These are phyloP conservation scores for Charaxes varanes DNA, from an alignment of 1,140 invertebrate genomes.

Conservation along the genomic window DNA sequence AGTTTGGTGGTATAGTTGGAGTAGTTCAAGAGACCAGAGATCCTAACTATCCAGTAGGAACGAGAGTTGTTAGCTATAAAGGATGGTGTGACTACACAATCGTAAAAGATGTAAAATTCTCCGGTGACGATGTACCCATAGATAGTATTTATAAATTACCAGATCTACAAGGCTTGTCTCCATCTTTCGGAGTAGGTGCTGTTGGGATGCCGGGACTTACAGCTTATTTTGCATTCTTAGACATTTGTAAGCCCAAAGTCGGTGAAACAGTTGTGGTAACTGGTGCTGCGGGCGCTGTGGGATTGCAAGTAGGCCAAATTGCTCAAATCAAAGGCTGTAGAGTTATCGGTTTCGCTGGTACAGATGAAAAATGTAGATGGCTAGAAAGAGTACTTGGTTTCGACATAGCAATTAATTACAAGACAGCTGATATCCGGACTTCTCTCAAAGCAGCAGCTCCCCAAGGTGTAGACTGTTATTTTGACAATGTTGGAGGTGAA, in stretches of 20 bases:
- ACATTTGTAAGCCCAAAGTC: slow-evolving; percentile 80
- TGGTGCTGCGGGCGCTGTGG: slow-evolving; percentile 81
- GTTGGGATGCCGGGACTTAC: slow-evolving; percentile 73
- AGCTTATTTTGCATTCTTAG: slow-evolving; percentile 83
- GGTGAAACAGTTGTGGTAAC: slow-evolving; percentile 82
- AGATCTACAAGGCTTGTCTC: slow-evolving; percentile 38
- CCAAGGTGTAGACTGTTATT: slow-evolving; percentile 79
- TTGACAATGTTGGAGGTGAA: slow-evolving; percentile 78
- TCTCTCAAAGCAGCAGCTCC: slow-evolving; percentile 77
- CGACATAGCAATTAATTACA: slow-evolving; percentile 84
- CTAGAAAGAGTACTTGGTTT: slow-evolving; percentile 80
- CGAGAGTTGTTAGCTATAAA: slow-evolving; percentile 69
- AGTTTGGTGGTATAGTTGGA: slow-evolving; percentile 61
- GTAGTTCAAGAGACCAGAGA: slow-evolving; percentile 40
- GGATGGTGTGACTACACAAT: slow-evolving; percentile 77
- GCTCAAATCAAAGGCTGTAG: slow-evolving; percentile 81
- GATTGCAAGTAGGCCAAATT: slow-evolving; percentile 83
- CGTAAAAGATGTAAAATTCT: slow-evolving; percentile 19
- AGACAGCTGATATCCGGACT: slow-evolving; percentile 73
- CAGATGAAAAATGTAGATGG: slow-evolving; percentile 82
- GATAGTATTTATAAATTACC: slow-evolving; percentile 42
- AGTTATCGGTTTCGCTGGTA: slow-evolving; percentile 84
- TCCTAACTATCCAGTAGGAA: slow-evolving; percentile 73
- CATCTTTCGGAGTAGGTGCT: slow-evolving; percentile 38
- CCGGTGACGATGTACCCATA: background rate